Conservation (phyloP, 2,113 vertebrate species). For the Leiothrix lutea region DNA sequence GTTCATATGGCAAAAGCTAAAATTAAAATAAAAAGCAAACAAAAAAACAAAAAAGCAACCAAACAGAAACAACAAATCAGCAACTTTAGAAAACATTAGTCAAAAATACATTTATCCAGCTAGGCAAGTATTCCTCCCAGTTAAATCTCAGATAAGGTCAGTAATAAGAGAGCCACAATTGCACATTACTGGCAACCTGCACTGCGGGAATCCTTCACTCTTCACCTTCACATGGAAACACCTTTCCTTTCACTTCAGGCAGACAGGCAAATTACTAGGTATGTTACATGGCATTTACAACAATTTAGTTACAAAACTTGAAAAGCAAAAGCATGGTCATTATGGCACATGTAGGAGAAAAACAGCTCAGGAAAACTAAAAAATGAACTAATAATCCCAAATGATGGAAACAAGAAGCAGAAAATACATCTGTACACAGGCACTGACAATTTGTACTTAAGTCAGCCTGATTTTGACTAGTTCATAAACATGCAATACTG, state of each 20-base stretch:
- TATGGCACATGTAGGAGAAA: neutral
- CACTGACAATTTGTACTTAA: neutral
- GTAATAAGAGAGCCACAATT: neutral
- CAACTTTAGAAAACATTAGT: neutral
- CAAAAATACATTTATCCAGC: neutral
- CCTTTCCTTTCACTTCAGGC: neutral
- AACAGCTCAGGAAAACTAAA: neutral
- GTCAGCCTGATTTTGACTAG: neutral
- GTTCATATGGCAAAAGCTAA: conserved; percentile 94
- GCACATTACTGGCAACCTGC: neutral
- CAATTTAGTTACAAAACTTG: neutral
- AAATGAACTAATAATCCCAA: neutral
- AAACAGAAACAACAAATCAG: neutral
- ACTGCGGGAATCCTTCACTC: neutral
- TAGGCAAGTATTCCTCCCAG: neutral
- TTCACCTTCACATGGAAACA: neutral
- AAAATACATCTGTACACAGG: neutral
- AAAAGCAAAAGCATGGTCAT: neutral
- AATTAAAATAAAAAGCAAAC: neutral
- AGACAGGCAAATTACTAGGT: neutral
- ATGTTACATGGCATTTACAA: neutral
- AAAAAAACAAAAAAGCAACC: neutral
- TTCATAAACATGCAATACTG: neutral
- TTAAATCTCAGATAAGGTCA: neutral
- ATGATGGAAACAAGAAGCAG: neutral